phyloP scores from a whole-genome alignment of 2,797 vertebrate genomes.

The Propithecus perrieri region DNA sequence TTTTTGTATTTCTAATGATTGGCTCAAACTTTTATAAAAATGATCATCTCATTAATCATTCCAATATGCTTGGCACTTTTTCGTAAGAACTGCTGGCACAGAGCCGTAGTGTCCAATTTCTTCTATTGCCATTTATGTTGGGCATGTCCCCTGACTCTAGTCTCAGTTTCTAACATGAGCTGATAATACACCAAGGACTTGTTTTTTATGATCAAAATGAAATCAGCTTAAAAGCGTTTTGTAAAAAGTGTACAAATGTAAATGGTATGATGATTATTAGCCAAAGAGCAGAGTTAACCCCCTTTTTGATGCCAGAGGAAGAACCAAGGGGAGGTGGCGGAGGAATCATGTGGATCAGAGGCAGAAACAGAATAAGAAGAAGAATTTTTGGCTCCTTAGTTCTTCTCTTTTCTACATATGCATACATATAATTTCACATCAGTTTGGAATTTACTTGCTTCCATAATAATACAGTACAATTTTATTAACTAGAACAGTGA shows the following conservation, averaged over 20 bases:
- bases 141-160: neutral
- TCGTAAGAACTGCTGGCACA: neutral
- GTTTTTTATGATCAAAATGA: neutral
- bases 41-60: neutral
- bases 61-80: neutral
- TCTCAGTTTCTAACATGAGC: neutral
- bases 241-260: neutral
- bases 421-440: too few species aligned
- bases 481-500: neutral
- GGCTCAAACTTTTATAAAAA: neutral
- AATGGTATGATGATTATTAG: neutral
- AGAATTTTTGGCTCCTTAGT: neutral
- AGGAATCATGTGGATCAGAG: neutral
- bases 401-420: neutral
- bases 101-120: neutral
- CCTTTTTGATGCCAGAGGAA: neutral
- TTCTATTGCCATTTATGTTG: neutral
- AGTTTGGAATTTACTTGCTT: neutral
- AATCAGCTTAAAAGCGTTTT: neutral
- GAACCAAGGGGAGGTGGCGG: neutral
- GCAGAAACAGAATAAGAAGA: neutral
- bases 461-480: neutral
- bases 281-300: neutral
- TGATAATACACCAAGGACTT: neutral
- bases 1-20: neutral